Conservation (phyloP, 2,888 invertebrate genomes). For the Thecophora atra region DNA sequence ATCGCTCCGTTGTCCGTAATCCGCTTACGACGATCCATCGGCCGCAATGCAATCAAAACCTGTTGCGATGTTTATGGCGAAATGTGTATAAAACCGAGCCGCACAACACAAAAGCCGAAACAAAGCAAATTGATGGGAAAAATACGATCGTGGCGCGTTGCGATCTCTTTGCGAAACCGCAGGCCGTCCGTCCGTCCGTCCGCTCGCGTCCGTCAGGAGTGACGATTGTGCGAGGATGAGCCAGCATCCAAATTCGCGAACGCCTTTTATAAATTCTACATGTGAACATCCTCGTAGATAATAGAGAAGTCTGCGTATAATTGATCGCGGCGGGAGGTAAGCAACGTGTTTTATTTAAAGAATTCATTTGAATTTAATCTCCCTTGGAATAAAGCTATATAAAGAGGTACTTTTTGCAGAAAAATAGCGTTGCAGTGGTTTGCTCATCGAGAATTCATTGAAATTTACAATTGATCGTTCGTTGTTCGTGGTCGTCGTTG, state of each 20-base stretch:
- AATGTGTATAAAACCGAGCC: too few relatives aligned
- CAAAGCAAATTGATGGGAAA: not conserved
- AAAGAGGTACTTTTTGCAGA: not conserved
- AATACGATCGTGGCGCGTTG: not conserved
- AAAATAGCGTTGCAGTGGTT: not conserved
- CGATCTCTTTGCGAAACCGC: not conserved
- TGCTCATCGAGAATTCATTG: slow-evolving; percentile 1
- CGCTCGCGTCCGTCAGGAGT: not conserved
- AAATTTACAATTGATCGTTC: not conserved
- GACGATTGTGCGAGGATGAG: not conserved
- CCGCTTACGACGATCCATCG: slow-evolving; percentile 18
- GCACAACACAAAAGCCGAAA: not conserved
- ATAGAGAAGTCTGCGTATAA: not conserved
- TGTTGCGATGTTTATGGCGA: slow-evolving; percentile 13
- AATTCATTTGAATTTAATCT: not conserved
- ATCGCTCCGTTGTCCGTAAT: slow-evolving; percentile 1
- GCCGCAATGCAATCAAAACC: slow-evolving; percentile 21
- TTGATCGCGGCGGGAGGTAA: slow-evolving; percentile 25
- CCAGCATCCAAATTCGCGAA: slow-evolving; percentile 8
- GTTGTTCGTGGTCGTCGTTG: not conserved
- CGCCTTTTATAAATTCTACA: too few relatives aligned
- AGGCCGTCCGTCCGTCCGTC: not conserved
- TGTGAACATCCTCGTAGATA: not conserved
- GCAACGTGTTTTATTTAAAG: not conserved
- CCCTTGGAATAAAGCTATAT: not conserved